Evolutionary conservation across 2,113 vertebrate genomes (phyloP).

Genomic region (Corydoras maculifer): DNA sequence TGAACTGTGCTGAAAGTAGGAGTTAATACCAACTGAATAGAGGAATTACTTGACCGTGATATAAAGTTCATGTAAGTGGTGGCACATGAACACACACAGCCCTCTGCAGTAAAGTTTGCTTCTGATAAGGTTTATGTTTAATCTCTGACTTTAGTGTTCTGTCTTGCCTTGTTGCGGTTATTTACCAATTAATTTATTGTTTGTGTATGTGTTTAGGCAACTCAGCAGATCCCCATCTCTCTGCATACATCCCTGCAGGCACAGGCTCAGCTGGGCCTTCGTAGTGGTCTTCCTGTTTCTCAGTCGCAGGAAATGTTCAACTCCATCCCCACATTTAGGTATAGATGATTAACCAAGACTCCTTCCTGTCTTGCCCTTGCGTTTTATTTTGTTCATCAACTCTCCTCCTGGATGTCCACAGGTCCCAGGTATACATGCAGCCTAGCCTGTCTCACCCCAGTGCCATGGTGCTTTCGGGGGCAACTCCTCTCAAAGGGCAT

Average conservation of each 20-base stretch:
- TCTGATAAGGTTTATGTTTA: too few relatives aligned
- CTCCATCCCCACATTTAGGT: conserved; percentile 95
- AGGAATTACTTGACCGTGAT: too few relatives aligned
- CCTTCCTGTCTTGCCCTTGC: too few relatives aligned
- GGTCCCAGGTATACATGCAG: conserved; percentile 98
- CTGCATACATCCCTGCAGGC: conserved; percentile 95
- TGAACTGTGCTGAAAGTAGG: too few relatives aligned
- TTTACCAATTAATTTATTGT: too few relatives aligned
- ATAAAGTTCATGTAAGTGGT: too few relatives aligned
- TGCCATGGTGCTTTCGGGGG: conserved; percentile 91
- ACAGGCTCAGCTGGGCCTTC: conserved; percentile 88
- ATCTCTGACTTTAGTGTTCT: too few relatives aligned
- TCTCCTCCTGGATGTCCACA: conserved; percentile 41
- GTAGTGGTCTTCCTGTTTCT: conserved; percentile 89
- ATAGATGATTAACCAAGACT: background rate
- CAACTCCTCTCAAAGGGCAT: conserved; percentile 83
- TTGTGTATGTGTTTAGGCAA: conserved; percentile 65
- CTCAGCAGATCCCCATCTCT: conserved; percentile 96
- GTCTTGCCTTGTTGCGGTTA: too few relatives aligned
- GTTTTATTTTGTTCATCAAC: too few relatives aligned
- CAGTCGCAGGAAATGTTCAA: conserved; percentile 98
- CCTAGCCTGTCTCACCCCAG: conserved; percentile 92
- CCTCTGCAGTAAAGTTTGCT: too few relatives aligned
- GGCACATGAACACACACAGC: too few relatives aligned
- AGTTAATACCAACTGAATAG: too few relatives aligned